phyloP scores from a whole-genome alignment of 2,113 vertebrate genomes.

The Macrotus californicus region DNA sequence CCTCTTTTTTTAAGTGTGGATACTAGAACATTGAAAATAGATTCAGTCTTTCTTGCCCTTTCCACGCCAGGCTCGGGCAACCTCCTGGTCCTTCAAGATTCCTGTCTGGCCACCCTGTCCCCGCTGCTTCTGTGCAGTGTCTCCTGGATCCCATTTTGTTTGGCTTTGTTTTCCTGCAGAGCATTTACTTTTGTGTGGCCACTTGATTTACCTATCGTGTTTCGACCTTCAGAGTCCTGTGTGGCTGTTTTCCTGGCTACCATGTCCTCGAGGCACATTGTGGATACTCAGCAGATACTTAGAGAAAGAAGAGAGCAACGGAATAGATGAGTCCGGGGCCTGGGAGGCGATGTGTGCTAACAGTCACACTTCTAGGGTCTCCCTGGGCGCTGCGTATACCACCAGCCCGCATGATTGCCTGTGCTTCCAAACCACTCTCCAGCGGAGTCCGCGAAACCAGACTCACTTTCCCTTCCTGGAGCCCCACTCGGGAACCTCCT shows the following conservation, averaged over 20 bases:
- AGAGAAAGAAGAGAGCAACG: not conserved
- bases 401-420: fast-evolving
- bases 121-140: not conserved
- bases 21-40: not conserved
- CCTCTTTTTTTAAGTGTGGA: not conserved
- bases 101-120: not conserved
- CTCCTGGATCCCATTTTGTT: not conserved
- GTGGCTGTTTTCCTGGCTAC: not conserved
- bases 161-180: not conserved
- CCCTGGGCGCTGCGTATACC: not conserved
- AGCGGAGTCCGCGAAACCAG: fast-evolving
- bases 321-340: not conserved
- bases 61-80: not conserved
- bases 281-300: not conserved
- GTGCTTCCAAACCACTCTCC: not conserved
- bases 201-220: not conserved
- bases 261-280: too few relatives aligned
- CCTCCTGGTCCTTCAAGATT: not conserved
- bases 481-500: not conserved
- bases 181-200: too few relatives aligned
- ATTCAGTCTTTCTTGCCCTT: not conserved
- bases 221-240: not conserved
- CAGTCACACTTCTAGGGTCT: not conserved
- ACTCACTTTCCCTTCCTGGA: not conserved
- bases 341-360: not conserved